A percentile compares a stretch with the other conserved stretches of the same genome.
Conservation (phyloP, 2,888 invertebrate genomes). For the Notodonta ziczac region DNA sequence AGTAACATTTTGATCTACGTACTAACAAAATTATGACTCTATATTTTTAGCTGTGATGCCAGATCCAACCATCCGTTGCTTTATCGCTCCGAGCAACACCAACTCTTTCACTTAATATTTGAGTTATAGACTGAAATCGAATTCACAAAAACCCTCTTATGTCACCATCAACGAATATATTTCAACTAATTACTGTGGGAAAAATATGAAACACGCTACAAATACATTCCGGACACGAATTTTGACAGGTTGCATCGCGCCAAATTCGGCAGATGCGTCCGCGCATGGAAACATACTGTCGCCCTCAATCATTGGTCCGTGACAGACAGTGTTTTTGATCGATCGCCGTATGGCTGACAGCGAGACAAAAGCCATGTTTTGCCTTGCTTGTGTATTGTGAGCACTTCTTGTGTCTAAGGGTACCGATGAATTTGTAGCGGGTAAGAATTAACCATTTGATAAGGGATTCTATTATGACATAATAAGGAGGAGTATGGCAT, state of each 20-base stretch:
- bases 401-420: conserved; percentile 24
- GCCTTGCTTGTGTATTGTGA: conserved; percentile 22
- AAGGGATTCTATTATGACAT: conserved; percentile 28
- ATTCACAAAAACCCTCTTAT: background rate
- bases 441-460: conserved; percentile 30
- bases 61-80: background rate
- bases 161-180: background rate
- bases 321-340: conserved; percentile 57
- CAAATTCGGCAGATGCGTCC: conserved; percentile 54
- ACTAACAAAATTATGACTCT: too few relatives aligned
- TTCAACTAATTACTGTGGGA: conserved; percentile 27
- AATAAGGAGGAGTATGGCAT: conserved; percentile 8
- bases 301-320: conserved; percentile 52
- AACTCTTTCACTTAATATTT: background rate
- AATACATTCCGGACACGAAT: conserved; percentile 29
- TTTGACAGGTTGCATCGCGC: conserved; percentile 47
- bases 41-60: background rate
- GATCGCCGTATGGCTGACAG: conserved; percentile 47
- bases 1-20: too few relatives aligned
- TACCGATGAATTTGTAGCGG: conserved; percentile 29
- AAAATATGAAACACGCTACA: conserved; percentile 19
- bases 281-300: conserved; percentile 35
- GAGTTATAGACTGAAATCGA: background rate
- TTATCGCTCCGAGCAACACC: background rate
- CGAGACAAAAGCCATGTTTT: conserved; percentile 38